Evolutionary conservation across 2,113 vertebrate species (phyloP).

Genomic region (Paratilapia polleni): DNA sequence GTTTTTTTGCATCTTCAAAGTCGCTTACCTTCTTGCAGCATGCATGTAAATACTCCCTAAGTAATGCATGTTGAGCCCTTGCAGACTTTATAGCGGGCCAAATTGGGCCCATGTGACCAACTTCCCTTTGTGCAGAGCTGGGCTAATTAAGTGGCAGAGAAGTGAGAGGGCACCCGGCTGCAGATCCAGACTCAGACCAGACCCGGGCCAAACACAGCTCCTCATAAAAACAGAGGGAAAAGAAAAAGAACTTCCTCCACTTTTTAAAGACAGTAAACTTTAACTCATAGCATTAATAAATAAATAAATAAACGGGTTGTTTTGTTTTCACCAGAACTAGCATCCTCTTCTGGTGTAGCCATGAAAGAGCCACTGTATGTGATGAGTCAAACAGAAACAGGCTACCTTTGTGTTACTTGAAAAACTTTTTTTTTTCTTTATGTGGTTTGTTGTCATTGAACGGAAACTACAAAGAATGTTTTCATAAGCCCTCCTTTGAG

Average conservation of each 20-base stretch:
- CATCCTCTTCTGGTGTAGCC: not conserved
- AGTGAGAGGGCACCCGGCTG: constrained; percentile 62
- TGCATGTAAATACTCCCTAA: constrained; percentile 70
- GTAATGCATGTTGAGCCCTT: constrained; percentile 63
- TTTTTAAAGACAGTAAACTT: constrained; percentile 35
- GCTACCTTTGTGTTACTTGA: constrained; percentile 11
- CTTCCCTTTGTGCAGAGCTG: constrained; percentile 49
- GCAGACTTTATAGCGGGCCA: constrained; percentile 74
- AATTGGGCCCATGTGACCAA: constrained; percentile 81
- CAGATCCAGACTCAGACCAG: constrained; percentile 54
- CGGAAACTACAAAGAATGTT: not conserved
- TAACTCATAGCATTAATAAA: constrained; percentile 12
- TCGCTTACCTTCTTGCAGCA: constrained; percentile 33
- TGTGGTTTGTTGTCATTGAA: constrained; percentile 41
- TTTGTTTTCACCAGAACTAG: constrained; percentile 19
- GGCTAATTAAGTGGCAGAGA: constrained; percentile 77
- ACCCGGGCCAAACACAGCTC: constrained; percentile 44
- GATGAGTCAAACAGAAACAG: constrained; percentile 24
- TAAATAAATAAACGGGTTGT: constrained; percentile 42
- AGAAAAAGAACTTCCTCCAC: not conserved
- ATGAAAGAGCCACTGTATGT: constrained; percentile 19
- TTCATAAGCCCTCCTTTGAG: constrained; percentile 33
- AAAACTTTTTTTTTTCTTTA: constrained; percentile 22
- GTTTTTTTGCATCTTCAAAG: constrained; percentile 76
- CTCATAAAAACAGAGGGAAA: constrained; percentile 55